Percentiles rank a stretch among this genome's conserved stretches.
These are phyloP conservation scores for Pterophyllum scalare DNA, from an alignment of 2,113 vertebrate species.

Conservation along the genomic window DNA sequence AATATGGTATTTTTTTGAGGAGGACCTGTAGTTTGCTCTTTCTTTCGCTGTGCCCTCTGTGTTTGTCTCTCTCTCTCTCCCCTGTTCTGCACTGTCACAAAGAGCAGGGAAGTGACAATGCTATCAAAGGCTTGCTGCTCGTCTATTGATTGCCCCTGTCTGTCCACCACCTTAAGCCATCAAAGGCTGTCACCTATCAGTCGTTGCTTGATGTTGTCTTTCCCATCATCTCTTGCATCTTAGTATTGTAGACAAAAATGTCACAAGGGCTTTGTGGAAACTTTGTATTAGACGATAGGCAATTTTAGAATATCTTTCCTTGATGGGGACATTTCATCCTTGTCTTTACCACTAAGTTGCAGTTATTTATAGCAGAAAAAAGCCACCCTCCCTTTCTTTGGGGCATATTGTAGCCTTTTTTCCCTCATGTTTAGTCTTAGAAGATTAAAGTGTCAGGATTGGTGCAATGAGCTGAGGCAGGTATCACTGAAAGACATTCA, in stretches of 20 bases:
- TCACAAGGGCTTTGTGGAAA: constrained; percentile 52
- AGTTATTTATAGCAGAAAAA: constrained; percentile 12
- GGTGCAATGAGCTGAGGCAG: background rate
- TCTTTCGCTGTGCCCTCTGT: constrained; percentile 33
- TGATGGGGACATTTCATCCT: constrained; percentile 35
- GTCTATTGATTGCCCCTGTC: constrained; percentile 73
- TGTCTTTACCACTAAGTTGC: constrained; percentile 24
- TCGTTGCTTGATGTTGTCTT: constrained; percentile 52
- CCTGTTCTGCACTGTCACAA: constrained; percentile 61
- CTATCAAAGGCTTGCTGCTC: constrained; percentile 68
- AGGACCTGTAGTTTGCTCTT: constrained; percentile 39
- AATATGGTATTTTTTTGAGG: constrained; percentile 41
- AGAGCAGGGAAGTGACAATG: constrained; percentile 59
- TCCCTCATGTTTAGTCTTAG: constrained; percentile 10
- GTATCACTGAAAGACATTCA: background rate
- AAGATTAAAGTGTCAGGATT: background rate
- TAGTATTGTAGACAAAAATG: constrained; percentile 52
- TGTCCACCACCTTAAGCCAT: constrained; percentile 71
- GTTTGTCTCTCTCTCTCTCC: constrained; percentile 35
- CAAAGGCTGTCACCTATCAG: constrained; percentile 73
- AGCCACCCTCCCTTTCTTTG: background rate
- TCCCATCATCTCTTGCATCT: constrained; percentile 55
- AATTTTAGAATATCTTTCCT: constrained; percentile 45
- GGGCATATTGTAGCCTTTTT: background rate
- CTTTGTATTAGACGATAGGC: constrained; percentile 52